Conservation (phyloP, 1,140 invertebrate genomes). For the Ruditapes philippinarum region DNA sequence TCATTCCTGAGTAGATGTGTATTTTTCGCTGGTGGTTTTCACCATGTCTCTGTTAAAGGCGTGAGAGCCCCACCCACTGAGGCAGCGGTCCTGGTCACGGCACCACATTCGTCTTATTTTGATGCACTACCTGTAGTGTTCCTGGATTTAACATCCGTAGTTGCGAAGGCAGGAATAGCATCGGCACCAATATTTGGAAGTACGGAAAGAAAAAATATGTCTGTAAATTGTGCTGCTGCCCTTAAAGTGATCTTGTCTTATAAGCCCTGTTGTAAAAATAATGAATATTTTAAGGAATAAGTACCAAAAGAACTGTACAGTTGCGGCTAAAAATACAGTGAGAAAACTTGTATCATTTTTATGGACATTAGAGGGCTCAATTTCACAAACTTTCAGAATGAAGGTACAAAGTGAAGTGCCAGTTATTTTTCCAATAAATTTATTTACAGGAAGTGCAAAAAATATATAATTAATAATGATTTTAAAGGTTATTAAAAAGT, state of each 20-base stretch:
- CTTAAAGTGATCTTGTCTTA: background rate
- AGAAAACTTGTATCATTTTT: too few relatives aligned
- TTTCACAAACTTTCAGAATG: too few relatives aligned
- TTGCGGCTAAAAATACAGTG: too few relatives aligned
- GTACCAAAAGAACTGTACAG: background rate
- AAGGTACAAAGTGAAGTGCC: too few relatives aligned
- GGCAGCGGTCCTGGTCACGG: conserved; percentile 95
- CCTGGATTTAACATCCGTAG: conserved; percentile 94
- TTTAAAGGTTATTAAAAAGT: too few relatives aligned
- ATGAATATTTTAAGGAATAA: background rate
- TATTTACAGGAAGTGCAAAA: too few relatives aligned
- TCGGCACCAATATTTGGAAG: conserved; percentile 95
- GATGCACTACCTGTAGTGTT: conserved; percentile 93
- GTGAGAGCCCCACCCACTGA: conserved; percentile 90
- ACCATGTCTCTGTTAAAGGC: conserved; percentile 91
- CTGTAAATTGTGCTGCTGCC: background rate
- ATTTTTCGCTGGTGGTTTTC: conserved; percentile 94
- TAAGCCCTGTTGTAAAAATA: background rate
- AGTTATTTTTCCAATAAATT: too few relatives aligned
- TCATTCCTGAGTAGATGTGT: conserved; percentile 88
- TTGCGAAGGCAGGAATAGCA: conserved; percentile 94
- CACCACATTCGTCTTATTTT: conserved; percentile 96
- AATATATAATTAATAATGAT: too few relatives aligned
- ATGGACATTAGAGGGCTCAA: too few relatives aligned
- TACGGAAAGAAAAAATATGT: conserved; percentile 87